Conservation (phyloP, 2,888 invertebrate genomes). For the Clusia tigrina region DNA sequence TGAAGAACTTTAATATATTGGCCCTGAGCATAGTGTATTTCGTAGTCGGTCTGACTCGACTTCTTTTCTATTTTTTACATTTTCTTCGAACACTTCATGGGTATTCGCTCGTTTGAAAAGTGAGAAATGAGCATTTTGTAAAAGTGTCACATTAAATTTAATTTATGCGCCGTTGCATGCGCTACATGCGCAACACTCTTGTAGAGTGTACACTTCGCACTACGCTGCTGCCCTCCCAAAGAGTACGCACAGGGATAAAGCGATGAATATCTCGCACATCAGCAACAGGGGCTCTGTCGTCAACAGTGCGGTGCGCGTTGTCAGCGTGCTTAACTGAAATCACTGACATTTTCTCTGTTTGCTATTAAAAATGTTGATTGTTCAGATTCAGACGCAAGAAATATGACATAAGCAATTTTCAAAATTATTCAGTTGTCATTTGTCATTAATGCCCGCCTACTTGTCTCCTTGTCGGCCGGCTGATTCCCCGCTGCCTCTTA, state of each 20-base stretch:
- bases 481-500: too few species aligned
- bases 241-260: slow-evolving; percentile 20
- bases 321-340: background rate
- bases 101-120: slow-evolving; percentile 45
- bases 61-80: background rate
- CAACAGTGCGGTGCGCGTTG: slow-evolving; percentile 21
- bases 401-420: slow-evolving; percentile 42
- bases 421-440: slow-evolving; percentile 26
- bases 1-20: too few species aligned
- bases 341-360: background rate
- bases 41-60: background rate
- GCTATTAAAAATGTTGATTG: slow-evolving; percentile 38
- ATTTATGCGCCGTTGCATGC: slow-evolving; percentile 54
- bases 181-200: slow-evolving; percentile 22
- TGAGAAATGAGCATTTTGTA: slow-evolving; percentile 62
- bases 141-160: slow-evolving; percentile 63
- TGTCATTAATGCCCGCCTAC: slow-evolving; percentile 23
- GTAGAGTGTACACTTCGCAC: background rate
- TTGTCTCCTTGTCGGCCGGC: background rate
- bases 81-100: slow-evolving; percentile 12
- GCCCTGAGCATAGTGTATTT: too few species aligned
- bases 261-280: slow-evolving; percentile 40
- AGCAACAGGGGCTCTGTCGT: too few species aligned
- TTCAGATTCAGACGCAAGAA: slow-evolving; percentile 39
- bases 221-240: background rate